These are phyloP conservation scores for rabbit (Oryctolagus cuniculus) DNA, from an alignment of 2,113 vertebrate species.

Conservation along the genomic window DNA sequence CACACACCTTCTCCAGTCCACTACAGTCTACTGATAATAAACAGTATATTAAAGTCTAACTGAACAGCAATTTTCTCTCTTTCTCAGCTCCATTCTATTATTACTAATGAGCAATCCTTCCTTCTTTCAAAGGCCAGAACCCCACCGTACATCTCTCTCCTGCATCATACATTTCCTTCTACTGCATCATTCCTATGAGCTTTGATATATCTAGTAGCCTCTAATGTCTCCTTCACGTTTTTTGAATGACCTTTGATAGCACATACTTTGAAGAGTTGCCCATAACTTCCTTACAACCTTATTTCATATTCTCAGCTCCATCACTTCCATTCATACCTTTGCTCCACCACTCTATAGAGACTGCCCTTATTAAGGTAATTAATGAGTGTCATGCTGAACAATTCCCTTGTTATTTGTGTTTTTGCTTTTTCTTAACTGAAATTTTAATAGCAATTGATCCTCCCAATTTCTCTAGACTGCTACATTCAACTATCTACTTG, in stretches of 20 bases:
- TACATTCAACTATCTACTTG: background rate
- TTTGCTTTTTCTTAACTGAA: slow-evolving; percentile 20
- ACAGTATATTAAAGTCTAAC: background rate
- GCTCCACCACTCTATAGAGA: background rate
- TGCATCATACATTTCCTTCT: background rate
- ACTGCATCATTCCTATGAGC: background rate
- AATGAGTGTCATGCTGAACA: background rate
- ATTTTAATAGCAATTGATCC: background rate
- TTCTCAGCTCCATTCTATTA: background rate
- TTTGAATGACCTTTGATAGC: background rate
- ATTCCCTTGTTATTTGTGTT: background rate
- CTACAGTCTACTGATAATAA: background rate
- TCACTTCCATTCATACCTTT: background rate
- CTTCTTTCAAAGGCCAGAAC: background rate
- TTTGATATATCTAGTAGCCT: background rate
- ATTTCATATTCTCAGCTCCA: background rate
- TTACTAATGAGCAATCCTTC: background rate
- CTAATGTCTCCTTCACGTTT: background rate
- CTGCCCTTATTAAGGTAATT: background rate
- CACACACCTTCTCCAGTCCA: background rate
- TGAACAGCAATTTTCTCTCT: background rate
- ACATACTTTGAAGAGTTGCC: background rate
- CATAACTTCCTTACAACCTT: background rate
- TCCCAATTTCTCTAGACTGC: background rate
- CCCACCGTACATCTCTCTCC: background rate